Evolutionary conservation across 2,113 vertebrate genomes (phyloP).

Genomic region (Panthera leo): DNA sequence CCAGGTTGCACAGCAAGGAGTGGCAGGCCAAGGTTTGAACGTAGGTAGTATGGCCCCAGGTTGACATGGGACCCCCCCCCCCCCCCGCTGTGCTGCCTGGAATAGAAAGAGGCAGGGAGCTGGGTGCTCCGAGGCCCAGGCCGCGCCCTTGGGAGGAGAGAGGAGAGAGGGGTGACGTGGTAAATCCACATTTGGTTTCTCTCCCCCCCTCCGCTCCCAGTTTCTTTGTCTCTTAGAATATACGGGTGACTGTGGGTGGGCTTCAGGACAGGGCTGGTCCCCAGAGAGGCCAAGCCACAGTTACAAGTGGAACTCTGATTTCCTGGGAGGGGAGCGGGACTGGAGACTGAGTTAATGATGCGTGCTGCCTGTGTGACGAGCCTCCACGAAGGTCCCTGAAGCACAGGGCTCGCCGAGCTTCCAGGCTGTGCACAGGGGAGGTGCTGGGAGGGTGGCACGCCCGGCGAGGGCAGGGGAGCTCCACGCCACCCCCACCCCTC

Average conservation of each 20-base stretch:
- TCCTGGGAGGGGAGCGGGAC: not conserved
- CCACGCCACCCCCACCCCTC: not conserved
- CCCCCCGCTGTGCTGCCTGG: not conserved
- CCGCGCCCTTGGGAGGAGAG: accelerated
- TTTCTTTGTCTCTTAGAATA: not conserved
- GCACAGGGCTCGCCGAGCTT: too few species aligned
- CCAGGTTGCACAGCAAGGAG: not conserved
- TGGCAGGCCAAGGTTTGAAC: not conserved
- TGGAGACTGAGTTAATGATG: not conserved
- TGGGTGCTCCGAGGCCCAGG: not conserved
- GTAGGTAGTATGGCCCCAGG: not conserved
- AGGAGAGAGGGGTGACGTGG: accelerated
- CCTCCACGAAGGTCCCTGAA: too few species aligned
- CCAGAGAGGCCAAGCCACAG: not conserved
- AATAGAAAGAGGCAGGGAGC: not conserved
- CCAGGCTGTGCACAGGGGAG: not conserved
- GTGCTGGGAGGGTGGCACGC: accelerated
- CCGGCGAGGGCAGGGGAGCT: not conserved
- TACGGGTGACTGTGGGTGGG: not conserved
- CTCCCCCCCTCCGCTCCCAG: accelerated
- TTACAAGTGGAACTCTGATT: not conserved
- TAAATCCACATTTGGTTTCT: not conserved
- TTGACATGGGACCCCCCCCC: not conserved
- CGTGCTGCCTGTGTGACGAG: not conserved
- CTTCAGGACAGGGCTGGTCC: not conserved